Conservation (phyloP, 2,797 vertebrate genomes). For the Brachyalestes nurse region DNA sequence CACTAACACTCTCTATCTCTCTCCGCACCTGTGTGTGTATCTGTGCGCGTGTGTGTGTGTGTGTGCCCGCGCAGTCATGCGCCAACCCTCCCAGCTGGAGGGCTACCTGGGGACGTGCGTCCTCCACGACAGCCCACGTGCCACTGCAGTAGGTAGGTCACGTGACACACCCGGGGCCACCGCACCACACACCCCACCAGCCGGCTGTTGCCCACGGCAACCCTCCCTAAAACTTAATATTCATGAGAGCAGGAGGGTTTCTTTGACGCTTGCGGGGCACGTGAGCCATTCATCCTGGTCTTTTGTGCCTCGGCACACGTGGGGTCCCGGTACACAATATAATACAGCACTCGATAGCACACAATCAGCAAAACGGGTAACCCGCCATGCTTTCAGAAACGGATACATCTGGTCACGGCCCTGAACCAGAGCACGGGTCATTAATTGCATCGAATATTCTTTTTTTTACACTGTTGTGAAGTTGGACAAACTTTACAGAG, state of each 20-base stretch:
- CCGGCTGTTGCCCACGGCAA: slow-evolving; percentile 24
- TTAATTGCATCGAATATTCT: neutral
- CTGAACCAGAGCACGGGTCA: neutral
- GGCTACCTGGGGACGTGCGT: slow-evolving; percentile 85
- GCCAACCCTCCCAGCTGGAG: slow-evolving; percentile 85
- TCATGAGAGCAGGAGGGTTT: slow-evolving; percentile 48
- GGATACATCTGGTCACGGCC: neutral
- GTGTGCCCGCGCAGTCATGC: slow-evolving; percentile 75
- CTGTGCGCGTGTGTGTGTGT: slow-evolving; percentile 29
- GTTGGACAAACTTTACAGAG: neutral
- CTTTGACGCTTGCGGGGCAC: slow-evolving; percentile 15
- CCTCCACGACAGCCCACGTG: slow-evolving; percentile 84
- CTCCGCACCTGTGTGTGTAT: slow-evolving; percentile 57
- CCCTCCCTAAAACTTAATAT: slow-evolving; percentile 51
- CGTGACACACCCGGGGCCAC: slow-evolving; percentile 47
- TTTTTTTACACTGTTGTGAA: neutral
- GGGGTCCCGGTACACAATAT: neutral
- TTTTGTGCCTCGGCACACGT: neutral
- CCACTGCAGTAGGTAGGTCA: slow-evolving; percentile 82
- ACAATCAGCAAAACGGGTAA: neutral
- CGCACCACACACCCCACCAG: slow-evolving; percentile 2
- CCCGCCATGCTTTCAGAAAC: too few species aligned
- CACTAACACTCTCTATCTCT: slow-evolving; percentile 57
- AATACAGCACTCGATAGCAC: neutral
- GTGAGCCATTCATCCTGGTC: slow-evolving; percentile 20